Base-by-base conservation (phyloP, 2,797 vertebrate species). In the Dicrostonyx torquatus region DNA sequence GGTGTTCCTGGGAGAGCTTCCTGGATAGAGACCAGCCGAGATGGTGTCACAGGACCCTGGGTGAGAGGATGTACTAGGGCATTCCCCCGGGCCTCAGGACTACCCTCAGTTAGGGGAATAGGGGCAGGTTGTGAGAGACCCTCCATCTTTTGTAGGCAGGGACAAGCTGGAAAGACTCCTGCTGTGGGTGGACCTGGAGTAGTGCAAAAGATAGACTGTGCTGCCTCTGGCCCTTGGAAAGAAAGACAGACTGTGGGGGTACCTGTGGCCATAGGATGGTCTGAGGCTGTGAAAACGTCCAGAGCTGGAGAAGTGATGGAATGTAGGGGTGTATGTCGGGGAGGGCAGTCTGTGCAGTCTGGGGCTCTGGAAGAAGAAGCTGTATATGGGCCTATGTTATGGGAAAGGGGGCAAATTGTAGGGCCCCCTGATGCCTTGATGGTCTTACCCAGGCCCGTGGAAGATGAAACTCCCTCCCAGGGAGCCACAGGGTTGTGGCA, bases 21-120 rank as follows among this genome's bases (percentile, higher is more conserved):
- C 3, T 97, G 97, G 97, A 14, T 97, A 13, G 96, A 97, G 85
- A 97, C 97, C 0, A 97, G 94, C 73, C n/a, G 4, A 2, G 40
- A n/a, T 31, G 96, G 95, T n/a, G 73, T 97, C 64, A 97, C 96
- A 0, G 97, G 97, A 22, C 97, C 97, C 0, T 97, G 97, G 97
- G 97, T 97, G 80, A 94, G 89, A 78, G 88, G 91, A 9, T 95
- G 88, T 60, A 53, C 13, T 0, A 72, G 85, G 40, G 18, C 76
- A 8, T 55, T 1, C 2, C 79, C 87, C 6, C 45, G 6, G 62
- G 24, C 31, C 58, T 15, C 68, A 15, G 91, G 73, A 48, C 24
- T 43, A 2, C 6, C 95, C 12, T 7, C 58, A 11, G 80, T 76
- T 22, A 0, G 5, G 3, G 45, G 34, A 14, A 6, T 62, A 20